These are phyloP conservation scores for Cybosia mesomella DNA, from an alignment of 2,888 invertebrate species.

Conservation along the genomic window DNA sequence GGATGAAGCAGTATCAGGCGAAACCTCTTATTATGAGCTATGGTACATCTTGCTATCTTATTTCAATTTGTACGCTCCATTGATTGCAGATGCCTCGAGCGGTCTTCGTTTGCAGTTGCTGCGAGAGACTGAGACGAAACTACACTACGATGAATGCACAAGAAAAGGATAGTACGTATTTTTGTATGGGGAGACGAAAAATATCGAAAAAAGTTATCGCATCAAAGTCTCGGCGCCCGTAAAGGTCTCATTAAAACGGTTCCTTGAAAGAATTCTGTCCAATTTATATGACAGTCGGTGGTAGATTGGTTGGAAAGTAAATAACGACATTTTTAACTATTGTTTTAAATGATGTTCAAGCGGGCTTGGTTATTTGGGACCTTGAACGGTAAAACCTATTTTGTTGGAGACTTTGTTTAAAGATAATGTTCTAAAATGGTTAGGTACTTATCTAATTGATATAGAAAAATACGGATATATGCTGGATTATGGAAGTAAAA, in stretches of 20 bases:
- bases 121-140: conserved; percentile 63
- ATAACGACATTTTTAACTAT: conserved; percentile 76
- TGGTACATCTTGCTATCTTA: conserved; percentile 81
- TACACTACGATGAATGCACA: conserved; percentile 48
- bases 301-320: conserved; percentile 77
- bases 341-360: conserved; percentile 66
- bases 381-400: too few relatives aligned
- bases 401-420: too few relatives aligned
- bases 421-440: too few relatives aligned
- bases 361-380: conserved; percentile 36
- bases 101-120: conserved; percentile 76
- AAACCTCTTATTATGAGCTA: conserved; percentile 75
- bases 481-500: conserved; percentile 35
- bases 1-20: conserved; percentile 49
- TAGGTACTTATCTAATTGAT: conserved; percentile 23
- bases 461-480: conserved; percentile 24
- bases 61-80: conserved; percentile 86
- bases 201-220: conserved; percentile 85
- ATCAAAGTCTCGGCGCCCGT: conserved; percentile 80
- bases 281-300: conserved; percentile 80
- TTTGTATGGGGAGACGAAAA: conserved; percentile 76
- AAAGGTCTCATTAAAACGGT: conserved; percentile 85
- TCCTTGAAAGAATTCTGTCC: conserved; percentile 81
- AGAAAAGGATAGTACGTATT: conserved; percentile 69
- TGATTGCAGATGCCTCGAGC: conserved; percentile 84